Conservation (phyloP, 1,140 invertebrate genomes). For the Cydia strobilella region DNA sequence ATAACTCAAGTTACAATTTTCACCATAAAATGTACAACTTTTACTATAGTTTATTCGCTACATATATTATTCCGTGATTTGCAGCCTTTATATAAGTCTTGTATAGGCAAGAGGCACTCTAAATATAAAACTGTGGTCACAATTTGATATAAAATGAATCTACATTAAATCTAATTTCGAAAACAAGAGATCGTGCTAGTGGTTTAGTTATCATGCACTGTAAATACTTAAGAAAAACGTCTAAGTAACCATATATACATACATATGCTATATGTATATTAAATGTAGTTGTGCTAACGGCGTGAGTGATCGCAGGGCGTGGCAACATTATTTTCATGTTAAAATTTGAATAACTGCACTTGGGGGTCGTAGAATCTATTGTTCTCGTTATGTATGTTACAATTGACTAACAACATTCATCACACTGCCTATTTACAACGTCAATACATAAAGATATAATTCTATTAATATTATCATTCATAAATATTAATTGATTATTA, state of each 20-base stretch:
- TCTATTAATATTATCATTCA: slow-evolving; percentile 72
- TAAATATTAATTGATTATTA: slow-evolving; percentile 50
- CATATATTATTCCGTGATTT: slow-evolving; percentile 80
- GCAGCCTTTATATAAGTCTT: slow-evolving; percentile 82
- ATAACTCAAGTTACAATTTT: slow-evolving; percentile 80
- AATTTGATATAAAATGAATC: slow-evolving; percentile 76
- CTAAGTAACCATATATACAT: slow-evolving; percentile 51
- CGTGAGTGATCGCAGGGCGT: slow-evolving; percentile 69
- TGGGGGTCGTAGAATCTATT: slow-evolving; percentile 70
- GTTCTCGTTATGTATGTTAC: slow-evolving; percentile 59
- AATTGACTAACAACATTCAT: slow-evolving; percentile 64
- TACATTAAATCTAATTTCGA: slow-evolving; percentile 68
- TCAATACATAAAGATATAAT: slow-evolving; percentile 79
- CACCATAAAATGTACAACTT: slow-evolving; percentile 76
- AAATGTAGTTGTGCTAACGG: slow-evolving; percentile 71
- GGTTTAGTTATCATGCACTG: slow-evolving; percentile 64
- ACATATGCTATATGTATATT: slow-evolving; percentile 46
- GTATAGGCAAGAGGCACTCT: slow-evolving; percentile 81
- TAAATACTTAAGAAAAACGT: slow-evolving; percentile 63
- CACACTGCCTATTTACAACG: slow-evolving; percentile 63
- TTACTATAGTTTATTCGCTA: slow-evolving; percentile 73
- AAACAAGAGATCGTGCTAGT: slow-evolving; percentile 70
- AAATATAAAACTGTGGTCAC: slow-evolving; percentile 81
- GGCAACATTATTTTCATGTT: slow-evolving; percentile 75
- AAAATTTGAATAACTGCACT: slow-evolving; percentile 82